Evolutionary conservation across 2,888 invertebrate species (phyloP).

Genomic region (Mimachlamys varia): DNA sequence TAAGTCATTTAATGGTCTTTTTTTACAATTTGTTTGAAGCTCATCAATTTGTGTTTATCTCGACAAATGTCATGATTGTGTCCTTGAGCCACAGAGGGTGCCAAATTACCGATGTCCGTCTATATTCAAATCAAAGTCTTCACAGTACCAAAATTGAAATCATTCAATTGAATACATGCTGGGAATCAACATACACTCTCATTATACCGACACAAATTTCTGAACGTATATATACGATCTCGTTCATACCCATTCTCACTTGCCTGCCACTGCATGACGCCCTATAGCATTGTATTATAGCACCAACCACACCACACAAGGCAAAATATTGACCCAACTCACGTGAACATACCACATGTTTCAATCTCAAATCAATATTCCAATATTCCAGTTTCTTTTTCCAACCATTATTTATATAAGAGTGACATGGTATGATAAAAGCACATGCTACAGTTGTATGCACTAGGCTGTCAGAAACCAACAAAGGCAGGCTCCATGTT

Average conservation of each 20-base stretch:
- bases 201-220: not conserved
- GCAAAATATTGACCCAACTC: not conserved
- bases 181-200: not conserved
- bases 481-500: not conserved
- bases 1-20: not conserved
- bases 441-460: not conserved
- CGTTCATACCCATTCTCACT: not conserved
- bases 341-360: constrained; percentile 23
- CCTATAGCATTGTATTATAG: not conserved
- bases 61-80: not conserved
- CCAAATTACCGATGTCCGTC: not conserved
- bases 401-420: constrained; percentile 28
- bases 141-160: not conserved
- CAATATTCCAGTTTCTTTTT: constrained; percentile 24
- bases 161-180: not conserved
- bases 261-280: not conserved
- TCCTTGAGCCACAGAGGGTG: not conserved
- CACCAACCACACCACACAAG: not conserved
- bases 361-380: constrained; percentile 5
- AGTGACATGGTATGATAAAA: not conserved
- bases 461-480: not conserved
- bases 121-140: not conserved
- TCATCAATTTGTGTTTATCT: constrained; percentile 19
- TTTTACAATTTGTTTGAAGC: not conserved
- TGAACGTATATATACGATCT: not conserved